phyloP scores from a whole-genome alignment of 2,113 vertebrate species.

The Plectropomus leopardus region DNA sequence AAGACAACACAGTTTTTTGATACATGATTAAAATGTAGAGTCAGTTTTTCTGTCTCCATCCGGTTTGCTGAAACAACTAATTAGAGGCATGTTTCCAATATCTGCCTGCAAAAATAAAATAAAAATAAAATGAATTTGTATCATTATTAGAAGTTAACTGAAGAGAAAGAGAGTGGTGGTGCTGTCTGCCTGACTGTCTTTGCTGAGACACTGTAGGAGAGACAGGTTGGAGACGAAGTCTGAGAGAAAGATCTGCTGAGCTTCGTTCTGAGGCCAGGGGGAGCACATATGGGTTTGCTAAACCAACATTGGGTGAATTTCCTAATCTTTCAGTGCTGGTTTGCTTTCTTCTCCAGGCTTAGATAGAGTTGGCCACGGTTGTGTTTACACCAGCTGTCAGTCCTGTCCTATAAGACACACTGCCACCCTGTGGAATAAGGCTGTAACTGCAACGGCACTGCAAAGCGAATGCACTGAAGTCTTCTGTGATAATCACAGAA shows the following conservation, averaged over 20 bases:
- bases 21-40: background rate
- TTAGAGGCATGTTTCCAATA: background rate
- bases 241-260: constrained; percentile 15
- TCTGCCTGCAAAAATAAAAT: background rate
- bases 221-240: background rate
- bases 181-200: background rate
- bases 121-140: background rate
- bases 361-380: constrained; percentile 27
- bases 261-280: constrained; percentile 4
- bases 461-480: background rate
- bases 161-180: background rate
- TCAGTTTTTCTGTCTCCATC: background rate
- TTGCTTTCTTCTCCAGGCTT: constrained; percentile 32
- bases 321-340: constrained; percentile 23
- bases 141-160: background rate
- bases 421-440: constrained; percentile 60
- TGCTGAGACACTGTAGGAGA: background rate
- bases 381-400: constrained; percentile 52
- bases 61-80: background rate
- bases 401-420: constrained; percentile 53
- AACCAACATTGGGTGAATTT: constrained; percentile 16
- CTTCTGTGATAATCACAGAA: background rate
- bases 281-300: constrained; percentile 14
- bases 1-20: background rate
- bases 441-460: constrained; percentile 7